Evolutionary conservation across 1,140 invertebrate genomes (phyloP).

Genomic region (Branchinecta lindahli): DNA sequence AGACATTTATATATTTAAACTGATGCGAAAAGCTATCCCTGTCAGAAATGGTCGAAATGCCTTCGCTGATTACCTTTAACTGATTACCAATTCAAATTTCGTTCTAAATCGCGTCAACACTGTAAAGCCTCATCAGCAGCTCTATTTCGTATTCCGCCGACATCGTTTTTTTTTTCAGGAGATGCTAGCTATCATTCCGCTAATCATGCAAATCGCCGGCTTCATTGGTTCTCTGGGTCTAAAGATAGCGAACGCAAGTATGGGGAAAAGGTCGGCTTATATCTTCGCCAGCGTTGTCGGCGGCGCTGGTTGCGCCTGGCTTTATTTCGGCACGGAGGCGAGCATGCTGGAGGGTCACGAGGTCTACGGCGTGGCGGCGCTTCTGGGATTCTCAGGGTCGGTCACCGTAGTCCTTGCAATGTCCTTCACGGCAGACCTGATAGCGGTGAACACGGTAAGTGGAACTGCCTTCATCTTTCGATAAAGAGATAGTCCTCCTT

Average conservation of each 20-base stretch:
- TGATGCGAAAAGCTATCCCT: too few species aligned
- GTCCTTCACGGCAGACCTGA: conserved; percentile 18
- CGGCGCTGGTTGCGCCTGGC: background rate
- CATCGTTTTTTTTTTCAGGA: background rate
- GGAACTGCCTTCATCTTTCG: too few species aligned
- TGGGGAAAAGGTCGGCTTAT: conserved; percentile 46
- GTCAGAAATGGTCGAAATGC: too few species aligned
- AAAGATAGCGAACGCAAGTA: conserved; percentile 44
- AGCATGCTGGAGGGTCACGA: conserved; percentile 10
- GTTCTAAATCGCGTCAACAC: background rate
- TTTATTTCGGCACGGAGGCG: conserved; percentile 13
- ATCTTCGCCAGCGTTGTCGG: background rate
- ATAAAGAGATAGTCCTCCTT: too few species aligned
- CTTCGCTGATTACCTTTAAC: too few species aligned
- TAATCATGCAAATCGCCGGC: conserved; percentile 70
- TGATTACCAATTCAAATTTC: too few species aligned
- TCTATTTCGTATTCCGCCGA: too few species aligned
- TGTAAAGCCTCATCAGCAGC: background rate
- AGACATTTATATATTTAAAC: too few species aligned
- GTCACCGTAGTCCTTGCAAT: conserved; percentile 17
- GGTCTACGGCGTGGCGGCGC: conserved; percentile 12
- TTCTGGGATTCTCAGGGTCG: conserved; percentile 18
- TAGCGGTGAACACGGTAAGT: conserved; percentile 19
- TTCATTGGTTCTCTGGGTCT: conserved; percentile 57
- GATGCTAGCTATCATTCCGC: conserved; percentile 58